Evolutionary conservation across 2,888 invertebrate species (phyloP).

Genomic region (Drosophila sordidapex): DNA sequence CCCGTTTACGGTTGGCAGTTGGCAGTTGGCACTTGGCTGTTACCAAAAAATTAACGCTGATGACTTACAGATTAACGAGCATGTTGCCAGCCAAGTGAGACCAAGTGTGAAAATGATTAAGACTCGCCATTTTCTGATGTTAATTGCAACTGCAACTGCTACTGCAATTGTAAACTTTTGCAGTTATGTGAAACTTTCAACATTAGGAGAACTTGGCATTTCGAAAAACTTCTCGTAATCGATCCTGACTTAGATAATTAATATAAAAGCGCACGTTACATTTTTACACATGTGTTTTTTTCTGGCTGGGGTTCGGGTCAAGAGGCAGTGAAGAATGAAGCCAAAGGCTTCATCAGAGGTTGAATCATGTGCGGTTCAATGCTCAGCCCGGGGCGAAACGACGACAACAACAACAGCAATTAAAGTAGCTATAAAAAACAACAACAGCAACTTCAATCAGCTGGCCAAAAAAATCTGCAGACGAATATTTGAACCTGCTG

Average conservation of each 20-base stretch:
- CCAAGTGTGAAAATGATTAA: slow-evolving; percentile 68
- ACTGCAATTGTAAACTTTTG: slow-evolving; percentile 10
- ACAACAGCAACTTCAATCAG: slow-evolving; percentile 22
- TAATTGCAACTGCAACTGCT: slow-evolving; percentile 11
- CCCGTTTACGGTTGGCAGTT: slow-evolving; percentile 15
- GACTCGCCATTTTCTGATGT: slow-evolving; percentile 25
- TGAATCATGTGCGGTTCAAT: slow-evolving; percentile 13
- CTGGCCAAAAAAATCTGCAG: slow-evolving; percentile 7
- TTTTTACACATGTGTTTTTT: neutral
- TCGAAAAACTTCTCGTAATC: neutral
- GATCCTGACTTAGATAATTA: slow-evolving; percentile 1
- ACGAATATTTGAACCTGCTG: slow-evolving; percentile 1
- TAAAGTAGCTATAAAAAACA: neutral
- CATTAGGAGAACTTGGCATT: neutral
- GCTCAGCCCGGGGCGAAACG: slow-evolving; percentile 11
- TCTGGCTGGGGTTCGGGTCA: slow-evolving; percentile 10
- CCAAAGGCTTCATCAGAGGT: slow-evolving; percentile 12
- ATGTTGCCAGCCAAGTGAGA: slow-evolving; percentile 55
- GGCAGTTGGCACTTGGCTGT: slow-evolving; percentile 36
- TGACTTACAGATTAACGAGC: slow-evolving; percentile 59
- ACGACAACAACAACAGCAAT: neutral
- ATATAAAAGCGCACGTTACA: neutral
- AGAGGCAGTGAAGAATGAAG: slow-evolving; percentile 13
- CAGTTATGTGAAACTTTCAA: slow-evolving; percentile 5
- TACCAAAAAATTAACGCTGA: slow-evolving; percentile 64